Base-by-base conservation (phyloP, 1,140 invertebrate species). In the Drosophila nikananu region DNA sequence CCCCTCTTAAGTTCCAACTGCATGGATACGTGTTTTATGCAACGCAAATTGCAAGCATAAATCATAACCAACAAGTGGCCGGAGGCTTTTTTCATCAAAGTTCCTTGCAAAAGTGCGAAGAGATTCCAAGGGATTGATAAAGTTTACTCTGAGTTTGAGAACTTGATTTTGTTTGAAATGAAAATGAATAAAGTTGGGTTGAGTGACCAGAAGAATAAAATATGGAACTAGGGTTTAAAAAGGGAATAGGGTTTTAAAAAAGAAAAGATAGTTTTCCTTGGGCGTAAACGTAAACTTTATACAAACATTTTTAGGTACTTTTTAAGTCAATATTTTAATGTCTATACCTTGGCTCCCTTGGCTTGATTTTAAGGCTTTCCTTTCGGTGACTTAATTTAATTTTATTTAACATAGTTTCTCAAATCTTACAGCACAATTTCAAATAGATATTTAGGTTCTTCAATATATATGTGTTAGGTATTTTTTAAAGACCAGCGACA, bases 21-120 rank as follows among this genome's bases (percentile, higher is more conserved):
- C 66, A 60, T 64, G 57, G 76, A 67, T 79, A 79, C 74, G 74
- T 81, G 77, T 70, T 81, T 75, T 64, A 70, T 60, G 70, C 65
- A 64, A 75, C 32, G 41, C 63, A 77, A 86, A 86, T 86, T 79
- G 80, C 65, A 66, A 25, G 37, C 80, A 86, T 83, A 86, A 86
- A 86, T 86, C 83, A 86, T 35, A 70, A 58, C 51, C 77, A 84
- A 81, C 78, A 80, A 84, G 82, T 55, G 52, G 21, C 32, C 23
- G 48, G 46, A 60, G 54, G 13, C 44, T 21, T 25, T 21, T 25
- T 19, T 25, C n/a, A 13, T 23, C 19, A 66, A 66, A 44, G 27
- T 23, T 42, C 19, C 27, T 27, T 30, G 8, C 17, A 25, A 25
- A 21, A 46, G 21, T 37, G 49, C 23, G 23, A 1, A 12, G 2